These are phyloP conservation scores for Notoglanidium macrostoma DNA, from an alignment of 2,797 vertebrate genomes.

Conservation along the genomic window DNA sequence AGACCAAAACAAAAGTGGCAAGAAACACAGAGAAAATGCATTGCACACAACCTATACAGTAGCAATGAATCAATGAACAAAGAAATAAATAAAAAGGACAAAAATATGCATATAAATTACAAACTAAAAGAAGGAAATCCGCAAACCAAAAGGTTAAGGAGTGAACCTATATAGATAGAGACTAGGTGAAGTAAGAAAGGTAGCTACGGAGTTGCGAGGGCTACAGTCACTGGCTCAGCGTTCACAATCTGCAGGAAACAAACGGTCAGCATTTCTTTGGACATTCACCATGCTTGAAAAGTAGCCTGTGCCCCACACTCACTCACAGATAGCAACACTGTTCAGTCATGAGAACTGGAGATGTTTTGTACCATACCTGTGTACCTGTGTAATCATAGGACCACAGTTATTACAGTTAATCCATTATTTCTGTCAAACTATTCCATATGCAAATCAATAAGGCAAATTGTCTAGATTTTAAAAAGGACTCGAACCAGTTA, in stretches of 20 bases:
- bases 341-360: slow-evolving; percentile 39
- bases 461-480: slow-evolving; percentile 8
- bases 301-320: slow-evolving; percentile 65
- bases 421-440: neutral
- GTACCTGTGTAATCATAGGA: slow-evolving; percentile 36
- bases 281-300: slow-evolving; percentile 64
- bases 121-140: slow-evolving; percentile 50
- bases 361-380: slow-evolving; percentile 40
- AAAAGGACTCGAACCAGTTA: neutral
- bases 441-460: slow-evolving; percentile 12
- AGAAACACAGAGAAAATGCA: slow-evolving; percentile 61
- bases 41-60: slow-evolving; percentile 82
- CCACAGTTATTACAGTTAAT: slow-evolving; percentile 15
- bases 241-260: slow-evolving; percentile 83
- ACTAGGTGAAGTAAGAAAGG: slow-evolving; percentile 31
- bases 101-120: slow-evolving; percentile 54
- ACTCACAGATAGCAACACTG: slow-evolving; percentile 39
- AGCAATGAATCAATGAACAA: slow-evolving; percentile 74
- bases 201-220: slow-evolving; percentile 41
- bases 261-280: slow-evolving; percentile 72
- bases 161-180: slow-evolving; percentile 54
- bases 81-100: slow-evolving; percentile 62
- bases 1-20: slow-evolving; percentile 48
- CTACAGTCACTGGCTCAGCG: slow-evolving; percentile 81
- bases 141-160: slow-evolving; percentile 59